Conservation (phyloP, 2,888 invertebrate genomes). For the Lymantria monacha region DNA sequence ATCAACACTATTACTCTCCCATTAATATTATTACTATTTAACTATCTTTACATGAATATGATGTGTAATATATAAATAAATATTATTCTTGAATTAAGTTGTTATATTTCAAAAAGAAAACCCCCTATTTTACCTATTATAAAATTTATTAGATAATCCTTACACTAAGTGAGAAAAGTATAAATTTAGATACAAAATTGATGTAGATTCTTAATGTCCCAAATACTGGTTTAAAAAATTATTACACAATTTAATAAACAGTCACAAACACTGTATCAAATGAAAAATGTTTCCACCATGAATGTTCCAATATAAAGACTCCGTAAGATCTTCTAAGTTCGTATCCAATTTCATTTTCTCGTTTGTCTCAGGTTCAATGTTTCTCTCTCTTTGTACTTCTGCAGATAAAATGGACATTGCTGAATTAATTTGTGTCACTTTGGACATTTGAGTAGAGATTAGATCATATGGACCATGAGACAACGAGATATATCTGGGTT, state of each 20-base stretch:
- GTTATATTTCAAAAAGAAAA: slow-evolving; percentile 58
- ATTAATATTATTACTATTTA: slow-evolving; percentile 38
- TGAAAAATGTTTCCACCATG: slow-evolving; percentile 85
- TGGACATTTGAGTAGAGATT: slow-evolving; percentile 52
- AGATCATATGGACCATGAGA: slow-evolving; percentile 85
- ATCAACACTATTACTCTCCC: slow-evolving; percentile 34
- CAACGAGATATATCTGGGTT: slow-evolving; percentile 84
- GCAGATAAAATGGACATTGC: slow-evolving; percentile 76
- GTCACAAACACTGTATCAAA: slow-evolving; percentile 68
- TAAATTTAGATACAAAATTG: slow-evolving; percentile 14
- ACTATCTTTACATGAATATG: slow-evolving; percentile 41
- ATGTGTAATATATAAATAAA: slow-evolving; percentile 46
- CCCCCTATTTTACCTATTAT: slow-evolving; percentile 60
- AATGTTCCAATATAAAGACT: slow-evolving; percentile 83
- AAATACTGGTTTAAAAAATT: slow-evolving; percentile 35
- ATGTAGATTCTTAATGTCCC: slow-evolving; percentile 45
- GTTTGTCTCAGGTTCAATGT: slow-evolving; percentile 74
- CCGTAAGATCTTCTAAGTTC: slow-evolving; percentile 74
- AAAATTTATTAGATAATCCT: slow-evolving; percentile 54
- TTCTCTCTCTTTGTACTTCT: slow-evolving; percentile 78
- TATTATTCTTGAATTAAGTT: slow-evolving; percentile 38
- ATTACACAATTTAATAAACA: slow-evolving; percentile 34
- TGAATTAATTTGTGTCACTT: slow-evolving; percentile 55
- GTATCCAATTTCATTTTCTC: slow-evolving; percentile 70
- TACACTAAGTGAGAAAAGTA: slow-evolving; percentile 42